phyloP scores from a whole-genome alignment of 1,140 invertebrate species.

The Neodiprion virginianus region DNA sequence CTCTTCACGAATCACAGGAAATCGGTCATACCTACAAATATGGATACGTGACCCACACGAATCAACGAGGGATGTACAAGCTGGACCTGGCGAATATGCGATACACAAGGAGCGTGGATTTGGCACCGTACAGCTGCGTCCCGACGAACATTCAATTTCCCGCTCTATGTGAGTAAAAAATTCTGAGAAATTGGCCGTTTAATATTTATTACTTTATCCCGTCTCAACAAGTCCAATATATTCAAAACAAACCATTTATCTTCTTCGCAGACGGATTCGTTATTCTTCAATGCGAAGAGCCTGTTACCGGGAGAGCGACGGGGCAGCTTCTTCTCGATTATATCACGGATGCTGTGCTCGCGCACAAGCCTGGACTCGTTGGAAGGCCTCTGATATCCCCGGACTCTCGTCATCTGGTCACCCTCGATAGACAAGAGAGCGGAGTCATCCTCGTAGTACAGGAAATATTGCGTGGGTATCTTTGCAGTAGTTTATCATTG shows the following conservation, averaged over 20 bases:
- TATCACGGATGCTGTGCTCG: conserved; percentile 76
- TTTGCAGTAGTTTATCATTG: conserved; percentile 11
- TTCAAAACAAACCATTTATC: conserved; percentile 9
- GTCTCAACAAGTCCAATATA: conserved; percentile 6
- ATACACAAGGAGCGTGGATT: conserved; percentile 77
- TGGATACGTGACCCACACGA: conserved; percentile 80
- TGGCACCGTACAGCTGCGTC: conserved; percentile 79
- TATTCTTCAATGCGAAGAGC: conserved; percentile 75
- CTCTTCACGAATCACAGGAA: conserved; percentile 32
- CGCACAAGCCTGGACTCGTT: conserved; percentile 68
- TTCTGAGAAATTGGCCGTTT: background rate
- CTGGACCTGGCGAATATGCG: conserved; percentile 78
- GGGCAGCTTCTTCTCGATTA: conserved; percentile 80
- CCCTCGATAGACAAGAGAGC: conserved; percentile 66
- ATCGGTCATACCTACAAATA: conserved; percentile 71
- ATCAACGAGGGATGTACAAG: conserved; percentile 79
- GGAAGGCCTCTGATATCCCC: conserved; percentile 77
- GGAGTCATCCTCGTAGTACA: conserved; percentile 78
- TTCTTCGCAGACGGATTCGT: conserved; percentile 74
- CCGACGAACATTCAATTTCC: conserved; percentile 76
- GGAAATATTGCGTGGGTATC: conserved; percentile 68
- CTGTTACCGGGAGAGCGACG: conserved; percentile 67
- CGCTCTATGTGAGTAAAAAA: conserved; percentile 71
- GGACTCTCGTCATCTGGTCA: conserved; percentile 75
- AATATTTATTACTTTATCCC: conserved; percentile 13